Evolutionary conservation across 1,140 invertebrate genomes (phyloP).

Genomic region (Zaprionus taronus): DNA sequence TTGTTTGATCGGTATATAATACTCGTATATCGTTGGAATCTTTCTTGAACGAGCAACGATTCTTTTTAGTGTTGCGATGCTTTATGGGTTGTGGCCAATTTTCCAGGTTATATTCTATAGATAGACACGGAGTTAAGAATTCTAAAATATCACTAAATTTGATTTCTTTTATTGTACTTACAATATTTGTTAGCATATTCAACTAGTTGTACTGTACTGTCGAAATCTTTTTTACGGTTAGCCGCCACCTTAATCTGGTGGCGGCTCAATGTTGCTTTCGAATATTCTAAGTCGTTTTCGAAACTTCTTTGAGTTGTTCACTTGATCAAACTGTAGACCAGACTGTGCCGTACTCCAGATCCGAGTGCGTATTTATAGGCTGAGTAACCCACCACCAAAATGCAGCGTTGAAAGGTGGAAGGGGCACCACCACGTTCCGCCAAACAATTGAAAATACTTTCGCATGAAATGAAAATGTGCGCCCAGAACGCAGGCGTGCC

Average conservation of each 20-base stretch:
- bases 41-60: not conserved
- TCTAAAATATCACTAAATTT: not conserved
- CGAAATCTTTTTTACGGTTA: not conserved
- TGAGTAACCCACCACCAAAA: slow-evolving; percentile 64
- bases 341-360: slow-evolving; percentile 63
- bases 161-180: not conserved
- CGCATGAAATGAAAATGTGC: slow-evolving; percentile 61
- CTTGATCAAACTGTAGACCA: slow-evolving; percentile 37
- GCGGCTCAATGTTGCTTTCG: slow-evolving; percentile 39
- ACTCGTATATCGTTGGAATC: not conserved
- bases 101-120: not conserved
- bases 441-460: slow-evolving; percentile 68
- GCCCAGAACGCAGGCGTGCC: slow-evolving; percentile 70
- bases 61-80: not conserved
- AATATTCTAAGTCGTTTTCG: not conserved
- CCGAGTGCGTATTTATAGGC: slow-evolving; percentile 61
- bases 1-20: not conserved
- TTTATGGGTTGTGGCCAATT: not conserved
- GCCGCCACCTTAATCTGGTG: slow-evolving; percentile 52
- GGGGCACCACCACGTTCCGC: slow-evolving; percentile 19
- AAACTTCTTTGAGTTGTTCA: slow-evolving; percentile 35
- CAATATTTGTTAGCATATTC: not conserved
- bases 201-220: slow-evolving; percentile 14
- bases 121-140: not conserved
- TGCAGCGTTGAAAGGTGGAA: not conserved